Evolutionary conservation across 2,797 vertebrate genomes (phyloP).

Genomic region (Trematomus bernacchii): DNA sequence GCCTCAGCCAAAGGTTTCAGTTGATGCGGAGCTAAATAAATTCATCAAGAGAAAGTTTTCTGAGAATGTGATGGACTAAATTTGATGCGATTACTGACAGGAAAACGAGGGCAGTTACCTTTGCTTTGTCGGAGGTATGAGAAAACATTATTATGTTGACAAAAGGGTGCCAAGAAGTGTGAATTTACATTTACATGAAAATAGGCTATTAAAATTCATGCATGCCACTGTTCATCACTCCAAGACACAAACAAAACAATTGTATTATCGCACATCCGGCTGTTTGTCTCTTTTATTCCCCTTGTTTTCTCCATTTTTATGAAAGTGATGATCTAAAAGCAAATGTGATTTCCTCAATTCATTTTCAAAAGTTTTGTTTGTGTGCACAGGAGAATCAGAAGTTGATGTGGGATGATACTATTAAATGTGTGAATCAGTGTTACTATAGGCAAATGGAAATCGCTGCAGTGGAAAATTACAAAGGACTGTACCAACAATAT

Average conservation of each 20-base stretch:
- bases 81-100: constrained; percentile 47
- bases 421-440: constrained; percentile 36
- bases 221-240: constrained; percentile 61
- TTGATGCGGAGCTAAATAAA: constrained; percentile 32
- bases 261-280: constrained; percentile 62
- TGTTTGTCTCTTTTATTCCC: constrained; percentile 65
- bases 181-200: constrained; percentile 79
- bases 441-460: constrained; percentile 36
- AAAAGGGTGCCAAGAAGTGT: constrained; percentile 66
- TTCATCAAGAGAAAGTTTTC: constrained; percentile 31
- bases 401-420: constrained; percentile 18
- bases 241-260: constrained; percentile 76
- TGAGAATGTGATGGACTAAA: constrained; percentile 42
- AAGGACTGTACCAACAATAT: not conserved
- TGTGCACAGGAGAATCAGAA: constrained; percentile 33
- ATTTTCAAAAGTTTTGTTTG: constrained; percentile 56
- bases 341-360: constrained; percentile 47
- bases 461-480: constrained; percentile 38
- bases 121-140: constrained; percentile 46
- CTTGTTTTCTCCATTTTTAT: constrained; percentile 61
- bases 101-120: constrained; percentile 58
- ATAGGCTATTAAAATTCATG: constrained; percentile 79
- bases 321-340: constrained; percentile 59
- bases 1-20: constrained; percentile 5
- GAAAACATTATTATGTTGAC: constrained; percentile 71